Evolutionary conservation across 2,113 vertebrate species (phyloP).

Genomic region (Hemichromis elongatus): DNA sequence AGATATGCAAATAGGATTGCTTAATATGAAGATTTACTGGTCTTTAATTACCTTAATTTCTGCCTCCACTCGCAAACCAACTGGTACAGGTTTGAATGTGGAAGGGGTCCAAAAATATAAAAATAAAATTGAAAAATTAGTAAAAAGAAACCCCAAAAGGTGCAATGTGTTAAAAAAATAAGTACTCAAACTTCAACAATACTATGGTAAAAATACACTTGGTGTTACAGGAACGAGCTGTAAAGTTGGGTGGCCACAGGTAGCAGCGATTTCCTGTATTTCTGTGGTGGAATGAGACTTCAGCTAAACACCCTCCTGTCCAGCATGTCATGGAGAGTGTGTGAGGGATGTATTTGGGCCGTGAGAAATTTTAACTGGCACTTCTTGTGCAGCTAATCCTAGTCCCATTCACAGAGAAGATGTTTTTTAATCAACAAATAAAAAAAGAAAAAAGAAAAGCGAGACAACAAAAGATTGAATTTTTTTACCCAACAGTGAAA

Average conservation of each 20-base stretch:
- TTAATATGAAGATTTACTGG: not conserved
- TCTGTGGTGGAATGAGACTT: not conserved
- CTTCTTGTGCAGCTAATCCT: not conserved
- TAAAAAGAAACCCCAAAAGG: not conserved
- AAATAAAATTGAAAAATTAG: not conserved
- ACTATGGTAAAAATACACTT: not conserved
- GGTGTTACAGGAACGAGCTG: not conserved
- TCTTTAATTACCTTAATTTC: not conserved
- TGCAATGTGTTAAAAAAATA: not conserved
- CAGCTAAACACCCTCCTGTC: not conserved
- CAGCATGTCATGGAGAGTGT: not conserved
- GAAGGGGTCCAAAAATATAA: fast-evolving
- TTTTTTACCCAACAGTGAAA: not conserved
- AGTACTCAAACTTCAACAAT: not conserved
- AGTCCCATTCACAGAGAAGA: not conserved
- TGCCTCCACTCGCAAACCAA: too few species aligned
- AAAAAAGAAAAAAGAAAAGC: not conserved
- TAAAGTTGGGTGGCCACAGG: not conserved
- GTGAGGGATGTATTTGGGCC: not conserved
- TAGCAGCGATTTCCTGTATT: not conserved
- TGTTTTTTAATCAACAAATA: not conserved
- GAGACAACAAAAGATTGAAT: not conserved
- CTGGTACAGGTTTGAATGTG: not conserved
- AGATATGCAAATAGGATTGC: not conserved
- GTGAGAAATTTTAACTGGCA: not conserved